These are phyloP conservation scores for Nanorana parkeri DNA, from an alignment of 2,113 vertebrate genomes.

Conservation along the genomic window DNA sequence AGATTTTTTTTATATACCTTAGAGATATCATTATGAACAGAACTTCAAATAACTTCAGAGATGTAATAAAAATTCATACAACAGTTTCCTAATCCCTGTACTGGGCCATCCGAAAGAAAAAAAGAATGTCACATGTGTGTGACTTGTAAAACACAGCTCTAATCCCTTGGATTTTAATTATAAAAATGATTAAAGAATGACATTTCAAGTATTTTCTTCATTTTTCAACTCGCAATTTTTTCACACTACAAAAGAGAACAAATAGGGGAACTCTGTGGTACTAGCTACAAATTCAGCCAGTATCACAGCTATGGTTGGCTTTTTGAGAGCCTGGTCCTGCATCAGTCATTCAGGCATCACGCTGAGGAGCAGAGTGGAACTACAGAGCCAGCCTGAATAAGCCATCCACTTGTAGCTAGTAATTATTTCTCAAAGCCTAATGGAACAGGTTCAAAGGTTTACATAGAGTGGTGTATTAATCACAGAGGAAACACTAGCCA, in stretches of 20 bases:
- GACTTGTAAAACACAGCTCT: slow-evolving; percentile 1
- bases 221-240: background rate
- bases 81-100: slow-evolving; percentile 5
- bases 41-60: background rate
- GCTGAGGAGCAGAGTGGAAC: slow-evolving; percentile 75
- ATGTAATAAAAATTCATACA: background rate
- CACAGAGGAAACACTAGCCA: slow-evolving; percentile 35
- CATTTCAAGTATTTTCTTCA: slow-evolving; percentile 21
- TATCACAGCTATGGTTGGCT: slow-evolving; percentile 71
- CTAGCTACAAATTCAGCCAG: slow-evolving; percentile 72
- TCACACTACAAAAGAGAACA: background rate
- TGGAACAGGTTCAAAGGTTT: slow-evolving; percentile 68
- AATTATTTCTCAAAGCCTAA: slow-evolving; percentile 79
- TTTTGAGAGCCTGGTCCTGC: slow-evolving; percentile 72
- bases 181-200: slow-evolving; percentile 55
- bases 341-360: slow-evolving; percentile 69
- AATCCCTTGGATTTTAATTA: slow-evolving; percentile 71
- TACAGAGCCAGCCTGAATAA: slow-evolving; percentile 63
- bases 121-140: background rate
- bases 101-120: background rate
- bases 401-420: slow-evolving; percentile 68
- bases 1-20: too few species aligned
- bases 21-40: too few species aligned
- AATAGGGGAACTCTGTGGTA: slow-evolving; percentile 57
- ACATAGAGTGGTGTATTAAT: slow-evolving; percentile 62